A percentile compares a stretch with the other conserved stretches of the same genome.
phyloP scores from a whole-genome alignment of 37 sponge, comb jelly and placozoan species.

The Diacarnus erythraeanus region DNA sequence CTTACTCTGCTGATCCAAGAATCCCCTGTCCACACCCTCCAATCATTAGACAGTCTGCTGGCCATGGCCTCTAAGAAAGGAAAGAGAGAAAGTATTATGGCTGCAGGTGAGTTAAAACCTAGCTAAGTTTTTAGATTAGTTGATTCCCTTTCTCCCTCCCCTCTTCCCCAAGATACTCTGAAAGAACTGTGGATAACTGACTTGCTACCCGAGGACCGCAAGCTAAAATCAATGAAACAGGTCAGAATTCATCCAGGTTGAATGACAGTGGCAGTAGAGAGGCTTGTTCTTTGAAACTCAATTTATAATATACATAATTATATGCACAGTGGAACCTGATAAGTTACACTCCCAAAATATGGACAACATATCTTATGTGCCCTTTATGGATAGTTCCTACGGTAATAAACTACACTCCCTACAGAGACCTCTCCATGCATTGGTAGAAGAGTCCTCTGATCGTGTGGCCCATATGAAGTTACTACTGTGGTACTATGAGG shows the following conservation, averaged over 20 bases:
- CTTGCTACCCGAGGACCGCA: conserved; percentile 87
- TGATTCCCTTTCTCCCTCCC: background rate
- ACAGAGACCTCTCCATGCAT: conserved; percentile 48
- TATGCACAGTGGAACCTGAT: background rate
- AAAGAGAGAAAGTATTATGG: conserved; percentile 81
- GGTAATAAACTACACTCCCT: background rate
- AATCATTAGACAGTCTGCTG: conserved; percentile 65
- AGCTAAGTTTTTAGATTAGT: background rate
- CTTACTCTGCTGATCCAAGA: conserved; percentile 82
- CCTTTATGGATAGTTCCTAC: background rate
- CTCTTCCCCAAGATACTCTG: conserved; percentile 64
- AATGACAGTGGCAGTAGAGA: too few species aligned
- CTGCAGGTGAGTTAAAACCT: conserved; percentile 40
- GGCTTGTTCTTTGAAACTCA: too few species aligned
- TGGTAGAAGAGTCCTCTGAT: conserved; percentile 5
- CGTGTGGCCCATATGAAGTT: conserved; percentile 1
- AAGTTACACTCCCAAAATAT: too few species aligned
- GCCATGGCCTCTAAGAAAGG: conserved; percentile 87
- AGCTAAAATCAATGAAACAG: conserved; percentile 70
- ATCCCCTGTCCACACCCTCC: conserved; percentile 89
- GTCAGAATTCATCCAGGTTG: conserved; percentile 25
- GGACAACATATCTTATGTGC: background rate
- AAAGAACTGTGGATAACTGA: conserved; percentile 82
- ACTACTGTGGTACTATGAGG: conserved; percentile 88
- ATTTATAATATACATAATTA: background rate